Conservation (phyloP, 53 echinoderm and acorn worm species). For the Zoroaster sp. region DNA sequence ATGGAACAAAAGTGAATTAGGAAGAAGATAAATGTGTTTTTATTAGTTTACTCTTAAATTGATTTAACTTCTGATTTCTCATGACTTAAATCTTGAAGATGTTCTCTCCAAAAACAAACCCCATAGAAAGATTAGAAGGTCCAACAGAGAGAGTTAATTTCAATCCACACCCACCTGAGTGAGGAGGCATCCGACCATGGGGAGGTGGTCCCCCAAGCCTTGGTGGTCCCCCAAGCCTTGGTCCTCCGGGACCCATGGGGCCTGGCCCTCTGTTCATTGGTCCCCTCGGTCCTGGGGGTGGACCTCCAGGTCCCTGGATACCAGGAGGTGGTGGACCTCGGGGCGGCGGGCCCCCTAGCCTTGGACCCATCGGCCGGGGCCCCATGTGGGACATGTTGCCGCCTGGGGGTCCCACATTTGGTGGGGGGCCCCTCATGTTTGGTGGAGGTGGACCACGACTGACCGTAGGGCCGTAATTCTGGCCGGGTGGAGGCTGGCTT, state of each 20-base stretch:
- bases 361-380: neutral
- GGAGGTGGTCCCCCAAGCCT: slow-evolving; percentile 6
- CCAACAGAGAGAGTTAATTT: neutral
- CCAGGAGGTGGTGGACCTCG: slow-evolving; percentile 71
- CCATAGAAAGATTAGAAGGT: neutral
- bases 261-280: slow-evolving; percentile 24
- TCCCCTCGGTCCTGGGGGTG: slow-evolving; percentile 22
- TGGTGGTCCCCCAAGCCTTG: neutral
- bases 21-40: too few relatives aligned
- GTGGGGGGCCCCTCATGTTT: slow-evolving; percentile 25
- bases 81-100: too few relatives aligned
- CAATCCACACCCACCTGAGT: slow-evolving; percentile 19
- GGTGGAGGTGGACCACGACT: slow-evolving; percentile 37
- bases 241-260: slow-evolving; percentile 12
- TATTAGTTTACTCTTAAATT: too few relatives aligned
- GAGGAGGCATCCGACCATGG: slow-evolving; percentile 37
- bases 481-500: slow-evolving; percentile 27
- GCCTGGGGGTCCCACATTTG: neutral
- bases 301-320: slow-evolving; percentile 39
- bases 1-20: too few relatives aligned
- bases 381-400: slow-evolving; percentile 10
- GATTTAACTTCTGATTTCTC: too few relatives aligned
- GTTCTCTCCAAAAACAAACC: neutral
- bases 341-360: slow-evolving; percentile 54
- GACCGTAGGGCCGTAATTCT: slow-evolving; percentile 13